Base-by-base conservation (phyloP, 2,888 invertebrate species). In the Agonopterix arenella region DNA sequence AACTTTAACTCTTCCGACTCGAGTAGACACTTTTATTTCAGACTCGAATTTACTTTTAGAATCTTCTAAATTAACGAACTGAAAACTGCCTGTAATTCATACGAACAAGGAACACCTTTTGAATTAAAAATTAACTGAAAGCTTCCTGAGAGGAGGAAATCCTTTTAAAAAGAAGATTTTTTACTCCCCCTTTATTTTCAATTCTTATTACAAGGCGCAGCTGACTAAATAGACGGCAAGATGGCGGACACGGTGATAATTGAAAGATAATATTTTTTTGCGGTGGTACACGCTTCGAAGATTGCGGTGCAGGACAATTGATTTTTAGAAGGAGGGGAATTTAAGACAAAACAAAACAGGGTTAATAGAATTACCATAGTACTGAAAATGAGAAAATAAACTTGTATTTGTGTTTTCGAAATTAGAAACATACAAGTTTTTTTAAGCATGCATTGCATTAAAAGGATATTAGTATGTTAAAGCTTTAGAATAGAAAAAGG, bases 261-360 rank as follows among this genome's bases (percentile, higher is more conserved):
- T 81, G 79, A 80, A 80, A 74, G 76, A 81, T 76, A 80, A 80
- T 80, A 80, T 80, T 81, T 78, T 77, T 73, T 64, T 61, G 51
- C 67, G 66, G 60, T 67, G 66, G 60, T 73, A 72, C 71, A 73
- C 64, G 66, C 57, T 64, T 50, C 56, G 61, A 64, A 50, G 52
- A 53, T 50, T 60, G 67, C 60, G 60, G 58, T 71, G 69, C 66
- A 70, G 66, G 66, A 40, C 16, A 47, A 47, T 52, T 46, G 47
- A 44, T 45, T 49, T 52, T 44, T 36, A 47, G 46, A 11, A 42
- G 46, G 37, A 8, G 13, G 5, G 13, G 1, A 40, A 28, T 28
- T 28, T 5, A 28, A 28, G 4, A 28, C 28, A 28, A 5, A 28
- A 28, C 28, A 28, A 5, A 28, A 28, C 0, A 5, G 28, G 28